Percentiles rank a stretch among this genome's conserved stretches.
Conservation (phyloP, 2,888 invertebrate genomes). For the Pomacea canaliculata region DNA sequence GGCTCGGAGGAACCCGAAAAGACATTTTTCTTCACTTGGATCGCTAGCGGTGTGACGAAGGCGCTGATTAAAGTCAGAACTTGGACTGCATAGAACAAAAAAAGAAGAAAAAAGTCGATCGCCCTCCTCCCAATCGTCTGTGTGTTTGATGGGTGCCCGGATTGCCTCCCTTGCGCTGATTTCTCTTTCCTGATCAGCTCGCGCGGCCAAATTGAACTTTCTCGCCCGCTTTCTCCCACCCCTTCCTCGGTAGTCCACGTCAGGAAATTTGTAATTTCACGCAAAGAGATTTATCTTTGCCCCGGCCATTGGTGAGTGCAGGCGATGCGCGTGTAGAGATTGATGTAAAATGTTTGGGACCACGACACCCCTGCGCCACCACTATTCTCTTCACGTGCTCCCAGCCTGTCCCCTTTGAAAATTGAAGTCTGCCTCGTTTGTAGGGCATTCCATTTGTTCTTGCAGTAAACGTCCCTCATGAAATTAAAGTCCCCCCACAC, state of each 20-base stretch:
- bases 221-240: constrained; percentile 10
- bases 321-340: not conserved
- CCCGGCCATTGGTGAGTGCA: not conserved
- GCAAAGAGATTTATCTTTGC: constrained; percentile 31
- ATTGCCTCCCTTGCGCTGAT: constrained; percentile 22
- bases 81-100: constrained; percentile 21
- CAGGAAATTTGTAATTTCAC: constrained; percentile 38
- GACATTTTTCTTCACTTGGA: constrained; percentile 9
- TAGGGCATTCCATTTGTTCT: constrained; percentile 20
- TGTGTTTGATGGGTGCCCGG: constrained; percentile 10
- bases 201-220: constrained; percentile 18
- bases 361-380: constrained; percentile 7
- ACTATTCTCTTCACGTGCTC: constrained; percentile 20
- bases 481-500: constrained; percentile 21
- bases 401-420: not conserved
- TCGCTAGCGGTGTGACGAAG: constrained; percentile 5
- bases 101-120: not conserved
- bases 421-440: constrained; percentile 23
- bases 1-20: constrained; percentile 6
- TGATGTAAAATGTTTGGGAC: constrained; percentile 18
- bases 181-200: constrained; percentile 20
- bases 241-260: constrained; percentile 13
- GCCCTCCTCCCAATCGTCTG: constrained; percentile 2
- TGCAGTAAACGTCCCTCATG: constrained; percentile 7
- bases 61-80: constrained; percentile 20